Percentiles rank a stretch among this genome's conserved stretches.
These are phyloP conservation scores for Empidonax traillii DNA, from an alignment of 2,113 vertebrate species.

Conservation along the genomic window DNA sequence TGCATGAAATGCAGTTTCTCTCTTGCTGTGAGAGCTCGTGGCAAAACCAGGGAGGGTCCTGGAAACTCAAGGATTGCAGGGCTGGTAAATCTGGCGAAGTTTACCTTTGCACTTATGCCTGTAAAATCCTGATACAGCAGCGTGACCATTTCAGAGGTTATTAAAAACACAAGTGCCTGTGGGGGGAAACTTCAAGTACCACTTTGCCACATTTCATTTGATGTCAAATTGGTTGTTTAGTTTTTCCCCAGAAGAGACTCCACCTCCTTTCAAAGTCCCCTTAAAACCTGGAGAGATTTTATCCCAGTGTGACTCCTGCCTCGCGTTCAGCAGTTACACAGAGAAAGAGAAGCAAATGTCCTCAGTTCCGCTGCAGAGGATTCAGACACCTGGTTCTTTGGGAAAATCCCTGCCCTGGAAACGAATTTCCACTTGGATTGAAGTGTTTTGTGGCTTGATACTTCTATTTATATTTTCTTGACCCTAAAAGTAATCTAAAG, in stretches of 20 bases:
- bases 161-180: background rate
- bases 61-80: background rate
- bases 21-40: background rate
- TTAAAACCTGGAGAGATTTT: background rate
- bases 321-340: rapidly evolving
- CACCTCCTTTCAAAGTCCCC: conserved; percentile 27
- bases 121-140: background rate
- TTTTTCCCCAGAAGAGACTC: conserved; percentile 9
- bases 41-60: background rate
- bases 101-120: background rate
- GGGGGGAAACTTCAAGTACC: rapidly evolving
- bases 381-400: background rate
- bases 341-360: background rate
- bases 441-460: background rate
- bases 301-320: background rate
- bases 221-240: conserved; percentile 21
- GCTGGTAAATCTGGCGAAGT: background rate
- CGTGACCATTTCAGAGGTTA: background rate
- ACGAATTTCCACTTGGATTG: background rate
- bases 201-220: background rate
- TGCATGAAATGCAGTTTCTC: rapidly evolving
- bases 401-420: background rate
- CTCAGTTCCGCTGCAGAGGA: background rate
- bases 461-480: background rate
- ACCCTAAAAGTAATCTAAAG: background rate